Conservation (phyloP, 2,888 invertebrate species). For the Parapristionchus giblindavisi region DNA sequence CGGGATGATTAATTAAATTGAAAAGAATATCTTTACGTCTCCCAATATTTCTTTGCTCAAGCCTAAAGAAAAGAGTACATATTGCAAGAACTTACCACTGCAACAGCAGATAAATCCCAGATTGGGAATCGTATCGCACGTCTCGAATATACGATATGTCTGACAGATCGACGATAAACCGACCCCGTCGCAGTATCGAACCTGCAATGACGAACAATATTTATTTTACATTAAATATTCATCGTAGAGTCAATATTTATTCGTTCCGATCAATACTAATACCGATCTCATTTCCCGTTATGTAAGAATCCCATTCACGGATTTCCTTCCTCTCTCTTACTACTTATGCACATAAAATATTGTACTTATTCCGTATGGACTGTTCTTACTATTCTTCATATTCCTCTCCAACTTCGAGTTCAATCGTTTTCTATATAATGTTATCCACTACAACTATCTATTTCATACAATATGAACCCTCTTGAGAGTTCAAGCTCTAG, state of each 20-base stretch:
- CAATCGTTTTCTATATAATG: too few species aligned
- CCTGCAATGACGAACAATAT: slow-evolving; percentile 50
- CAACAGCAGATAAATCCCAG: slow-evolving; percentile 67
- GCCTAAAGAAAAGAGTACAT: neutral
- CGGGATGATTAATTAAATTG: neutral
- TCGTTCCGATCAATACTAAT: too few species aligned
- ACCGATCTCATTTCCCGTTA: too few species aligned
- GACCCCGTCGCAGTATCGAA: slow-evolving; percentile 67
- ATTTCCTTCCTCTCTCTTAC: too few species aligned
- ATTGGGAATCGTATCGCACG: slow-evolving; percentile 64
- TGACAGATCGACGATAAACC: slow-evolving; percentile 66
- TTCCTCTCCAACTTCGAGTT: too few species aligned
- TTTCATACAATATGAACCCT: too few species aligned
- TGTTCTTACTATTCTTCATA: too few species aligned
- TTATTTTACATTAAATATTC: neutral
- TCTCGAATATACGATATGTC: slow-evolving; percentile 64
- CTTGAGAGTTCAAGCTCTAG: too few species aligned
- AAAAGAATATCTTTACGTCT: neutral
- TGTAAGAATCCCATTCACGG: too few species aligned
- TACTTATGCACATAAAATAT: too few species aligned
- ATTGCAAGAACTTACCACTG: slow-evolving; percentile 45
- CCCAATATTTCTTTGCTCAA: neutral
- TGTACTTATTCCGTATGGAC: too few species aligned
- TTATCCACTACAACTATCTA: too few species aligned
- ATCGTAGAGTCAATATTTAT: neutral